Base-by-base conservation (phyloP, 2,797 vertebrate genomes). In the Tauraco hartlaubi region DNA sequence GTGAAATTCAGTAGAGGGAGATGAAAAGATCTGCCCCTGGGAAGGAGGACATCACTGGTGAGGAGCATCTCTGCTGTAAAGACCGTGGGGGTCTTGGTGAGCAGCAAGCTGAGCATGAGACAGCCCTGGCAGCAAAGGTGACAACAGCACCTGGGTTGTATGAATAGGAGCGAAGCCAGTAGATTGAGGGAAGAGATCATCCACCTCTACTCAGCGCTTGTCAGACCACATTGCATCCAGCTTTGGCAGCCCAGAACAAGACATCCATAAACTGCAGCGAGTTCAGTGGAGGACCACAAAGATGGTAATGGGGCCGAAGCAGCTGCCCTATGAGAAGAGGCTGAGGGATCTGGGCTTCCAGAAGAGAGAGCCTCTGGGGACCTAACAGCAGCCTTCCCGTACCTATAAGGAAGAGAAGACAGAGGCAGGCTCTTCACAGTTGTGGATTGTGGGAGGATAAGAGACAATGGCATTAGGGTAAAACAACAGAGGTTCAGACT, bases 261-360 rank as follows among this genome's bases (percentile, higher is more conserved):
- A 31, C 10, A 61, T 48, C 28, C 29, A 8, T 28, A 39, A 52
- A 26, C 31, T 13, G 11, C 41, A 68, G 33, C 0, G 2, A 31
- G 8, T 51, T 49, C 12, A 58, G n/a, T 0, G 2, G 35, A 46
- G 7, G 9, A 48, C 5, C 1, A 2, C 35, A 9, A 5, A 6
- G 21, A 14, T 9, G 33, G 12, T 6, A n/a, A 17, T 11, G 23
- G 35, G 8, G 11, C 5, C 69, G 64, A 41, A 58, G 33, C 15
- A 48, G 15, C 15, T n/a, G 29, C 8, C 8, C 31, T 69, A 41
- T 41, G 7, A 37, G 28, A 41, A 37, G 33, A 64, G 12, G 4
- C 8, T 48, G 67, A 58, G 17, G 19, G 4, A 39, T 8, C 6
- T 54, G 61, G 26, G 26, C 11, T 66, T 55, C 6, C 17, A 54